Percentiles rank a stretch among this genome's conserved stretches.
Conservation (phyloP, 2,113 vertebrate genomes). For the Vidua macroura region DNA sequence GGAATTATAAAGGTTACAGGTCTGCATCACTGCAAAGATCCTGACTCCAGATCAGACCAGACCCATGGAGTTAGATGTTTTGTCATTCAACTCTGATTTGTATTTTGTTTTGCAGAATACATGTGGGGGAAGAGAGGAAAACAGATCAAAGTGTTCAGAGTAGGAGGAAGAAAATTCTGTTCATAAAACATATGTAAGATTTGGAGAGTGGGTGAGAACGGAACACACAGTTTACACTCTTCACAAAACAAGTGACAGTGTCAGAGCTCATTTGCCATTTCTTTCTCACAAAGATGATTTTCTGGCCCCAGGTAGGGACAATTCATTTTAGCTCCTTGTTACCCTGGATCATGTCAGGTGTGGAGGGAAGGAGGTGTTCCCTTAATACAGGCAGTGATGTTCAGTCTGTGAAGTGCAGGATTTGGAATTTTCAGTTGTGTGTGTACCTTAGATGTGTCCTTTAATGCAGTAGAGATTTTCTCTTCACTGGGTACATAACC, state of each 20-base stretch:
- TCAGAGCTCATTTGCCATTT: neutral
- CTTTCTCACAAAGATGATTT: neutral
- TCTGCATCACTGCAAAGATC: neutral
- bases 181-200: neutral
- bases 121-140: neutral
- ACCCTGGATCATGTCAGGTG: accelerated
- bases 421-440: neutral
- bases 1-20: neutral
- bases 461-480: neutral
- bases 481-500: neutral
- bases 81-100: neutral
- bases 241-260: neutral
- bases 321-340: neutral
- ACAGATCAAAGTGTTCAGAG: constrained; percentile 16
- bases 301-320: neutral
- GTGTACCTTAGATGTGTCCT: neutral
- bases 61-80: neutral
- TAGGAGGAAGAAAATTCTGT: constrained; percentile 22
- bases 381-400: neutral
- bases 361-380: neutral
- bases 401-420: neutral
- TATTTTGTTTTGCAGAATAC: neutral
- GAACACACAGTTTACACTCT: neutral
- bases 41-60: neutral
- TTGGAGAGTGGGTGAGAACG: neutral